A percentile compares a stretch with the other conserved stretches of the same genome.
Conservation (phyloP, 2,888 invertebrate genomes). For the Andrena haemorrhoa region DNA sequence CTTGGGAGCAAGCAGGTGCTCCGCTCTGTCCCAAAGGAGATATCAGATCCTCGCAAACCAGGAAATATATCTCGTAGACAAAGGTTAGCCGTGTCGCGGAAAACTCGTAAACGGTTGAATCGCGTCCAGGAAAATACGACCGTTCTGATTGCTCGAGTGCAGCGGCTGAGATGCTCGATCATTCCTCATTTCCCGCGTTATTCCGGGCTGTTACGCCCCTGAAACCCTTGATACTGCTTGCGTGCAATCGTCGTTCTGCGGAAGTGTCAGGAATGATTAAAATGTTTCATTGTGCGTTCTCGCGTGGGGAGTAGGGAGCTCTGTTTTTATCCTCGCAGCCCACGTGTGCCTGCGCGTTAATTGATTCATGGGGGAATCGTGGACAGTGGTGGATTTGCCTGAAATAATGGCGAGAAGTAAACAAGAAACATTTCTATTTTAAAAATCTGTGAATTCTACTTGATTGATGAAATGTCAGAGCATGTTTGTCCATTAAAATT, state of each 20-base stretch:
- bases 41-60: slow-evolving; percentile 70
- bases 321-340: background rate
- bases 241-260: slow-evolving; percentile 17
- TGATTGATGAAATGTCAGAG: no score
- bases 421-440: background rate
- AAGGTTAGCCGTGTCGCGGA: slow-evolving; percentile 62
- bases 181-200: slow-evolving; percentile 1
- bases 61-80: slow-evolving; percentile 68
- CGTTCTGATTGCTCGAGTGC: slow-evolving; percentile 36
- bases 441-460: no score
- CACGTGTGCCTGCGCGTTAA: slow-evolving; percentile 34
- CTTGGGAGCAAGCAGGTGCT: slow-evolving; percentile 75
- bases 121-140: slow-evolving; percentile 51
- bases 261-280: slow-evolving; percentile 36
- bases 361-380: slow-evolving; percentile 22
- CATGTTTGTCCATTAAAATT: no score
- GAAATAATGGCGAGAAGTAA: background rate
- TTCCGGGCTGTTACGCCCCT: background rate
- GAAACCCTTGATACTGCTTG: background rate
- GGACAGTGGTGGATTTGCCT: slow-evolving; percentile 9
- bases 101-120: slow-evolving; percentile 67
- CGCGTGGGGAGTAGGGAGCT: background rate
- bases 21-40: slow-evolving; percentile 65
- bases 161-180: slow-evolving; percentile 6
- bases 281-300: slow-evolving; percentile 22